A percentile compares a stretch with the other conserved stretches of the same genome.
Conservation (phyloP, 53 echinoderm and acorn worm species). For the Astropecten irregularis region DNA sequence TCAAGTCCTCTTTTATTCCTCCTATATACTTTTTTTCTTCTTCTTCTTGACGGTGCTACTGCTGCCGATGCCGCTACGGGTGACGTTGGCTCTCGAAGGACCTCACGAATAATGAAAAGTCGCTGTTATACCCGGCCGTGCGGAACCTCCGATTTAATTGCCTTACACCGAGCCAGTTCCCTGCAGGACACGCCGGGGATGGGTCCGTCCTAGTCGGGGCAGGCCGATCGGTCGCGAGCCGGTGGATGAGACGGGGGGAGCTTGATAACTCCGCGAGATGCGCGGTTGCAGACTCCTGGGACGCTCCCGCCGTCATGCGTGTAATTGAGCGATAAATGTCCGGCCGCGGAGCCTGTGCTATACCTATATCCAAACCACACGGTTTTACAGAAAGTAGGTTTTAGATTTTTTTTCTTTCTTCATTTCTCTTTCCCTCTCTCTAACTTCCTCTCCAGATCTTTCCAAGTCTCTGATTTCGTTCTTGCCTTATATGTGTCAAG, state of each 20-base stretch:
- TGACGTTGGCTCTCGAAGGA: constrained; percentile 35
- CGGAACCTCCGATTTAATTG: constrained; percentile 53
- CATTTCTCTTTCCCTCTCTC: not conserved
- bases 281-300: constrained; percentile 35
- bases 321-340: constrained; percentile 61
- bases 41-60: not conserved
- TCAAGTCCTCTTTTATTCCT: not conserved
- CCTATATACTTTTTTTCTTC: not conserved
- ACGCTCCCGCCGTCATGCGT: constrained; percentile 48
- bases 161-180: constrained; percentile 30
- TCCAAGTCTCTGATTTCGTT: too few relatives aligned
- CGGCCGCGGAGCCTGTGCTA: constrained; percentile 19
- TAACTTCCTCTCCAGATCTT: constrained; percentile 20
- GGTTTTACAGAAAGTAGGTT: constrained; percentile 26
- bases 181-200: constrained; percentile 39
- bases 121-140: constrained; percentile 46
- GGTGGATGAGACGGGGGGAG: not conserved
- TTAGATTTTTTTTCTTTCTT: constrained; percentile 24
- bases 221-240: constrained; percentile 16
- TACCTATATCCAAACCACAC: too few relatives aligned
- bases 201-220: constrained; percentile 15
- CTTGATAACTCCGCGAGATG: constrained; percentile 33
- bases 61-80: constrained; percentile 37
- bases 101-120: constrained; percentile 36
- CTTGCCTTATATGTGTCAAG: constrained; percentile 16